Percentiles rank a stretch among this genome's conserved stretches.
These are phyloP conservation scores for Otis tarda DNA, from an alignment of 2,113 vertebrate species.

Conservation along the genomic window DNA sequence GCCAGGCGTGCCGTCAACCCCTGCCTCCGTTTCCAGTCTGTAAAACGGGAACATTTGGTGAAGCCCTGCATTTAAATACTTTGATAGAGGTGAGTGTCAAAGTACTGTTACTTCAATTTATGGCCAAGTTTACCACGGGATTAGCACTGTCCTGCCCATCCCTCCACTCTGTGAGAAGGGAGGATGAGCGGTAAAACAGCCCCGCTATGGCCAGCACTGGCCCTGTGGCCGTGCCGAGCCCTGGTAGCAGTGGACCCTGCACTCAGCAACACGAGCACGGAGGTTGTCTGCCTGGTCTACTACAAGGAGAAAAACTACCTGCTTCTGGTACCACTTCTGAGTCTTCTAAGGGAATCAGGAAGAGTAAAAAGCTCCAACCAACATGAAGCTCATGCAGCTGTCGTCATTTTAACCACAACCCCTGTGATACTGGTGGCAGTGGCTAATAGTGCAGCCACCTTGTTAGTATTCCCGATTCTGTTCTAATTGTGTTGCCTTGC, in stretches of 20 bases:
- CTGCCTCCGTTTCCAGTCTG: background rate
- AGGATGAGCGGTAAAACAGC: background rate
- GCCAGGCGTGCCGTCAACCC: background rate
- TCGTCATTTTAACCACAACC: background rate
- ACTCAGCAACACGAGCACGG: rapidly evolving
- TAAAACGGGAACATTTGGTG: background rate
- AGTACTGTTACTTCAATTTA: background rate
- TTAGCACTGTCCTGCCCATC: background rate
- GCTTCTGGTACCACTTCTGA: background rate
- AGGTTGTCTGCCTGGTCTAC: background rate
- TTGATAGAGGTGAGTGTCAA: background rate
- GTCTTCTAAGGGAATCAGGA: background rate
- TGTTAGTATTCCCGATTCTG: background rate
- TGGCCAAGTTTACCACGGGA: background rate
- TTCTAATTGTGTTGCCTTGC: background rate
- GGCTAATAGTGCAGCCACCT: background rate
- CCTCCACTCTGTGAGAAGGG: background rate
- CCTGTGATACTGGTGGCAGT: background rate
- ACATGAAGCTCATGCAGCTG: background rate
- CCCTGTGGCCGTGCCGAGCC: rapidly evolving
- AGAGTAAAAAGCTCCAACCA: background rate
- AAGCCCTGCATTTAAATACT: background rate
- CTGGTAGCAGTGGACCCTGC: background rate
- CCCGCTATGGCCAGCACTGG: background rate
- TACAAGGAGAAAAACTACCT: background rate